Evolutionary conservation across 2,888 invertebrate genomes (phyloP), one percentile per base, ranked within the genome.

Genomic region (Lycaena phlaeas): DNA sequence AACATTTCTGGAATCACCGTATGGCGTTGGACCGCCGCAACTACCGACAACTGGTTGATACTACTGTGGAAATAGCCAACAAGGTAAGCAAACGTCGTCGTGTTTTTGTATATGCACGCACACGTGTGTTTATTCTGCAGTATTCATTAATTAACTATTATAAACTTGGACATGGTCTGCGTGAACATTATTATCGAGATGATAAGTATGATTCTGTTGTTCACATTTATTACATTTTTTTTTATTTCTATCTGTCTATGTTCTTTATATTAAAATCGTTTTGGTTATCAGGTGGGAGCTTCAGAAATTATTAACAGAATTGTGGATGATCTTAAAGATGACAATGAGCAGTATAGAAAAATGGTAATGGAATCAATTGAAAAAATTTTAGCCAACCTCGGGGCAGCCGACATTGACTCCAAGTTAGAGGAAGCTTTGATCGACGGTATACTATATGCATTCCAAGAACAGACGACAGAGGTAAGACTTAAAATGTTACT

Each of bases 341-440:
- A 99, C 76, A 98, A 98, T 68, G 99, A 99, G 73, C 97, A 98
- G 67, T 99, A 99, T 75, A 89, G 99, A 46, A 99, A 99, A 86
- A 99, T 99, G 99, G 99, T 99, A 2, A 99, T 99, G 97, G 99
- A 99, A 75, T 98, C 98, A 0, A 98, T 99, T 43, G 99, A 99
- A 69, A 98, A 98, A 79, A 97, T 98, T 43, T 95, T 98, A 89
- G 96, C 95, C 2, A 97, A 97, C 75, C 87, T 98, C 46, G 99
- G 99, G 11, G 97, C 98, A 0, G 96, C 97, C 0, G 99, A 99
- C 64, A 97, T 99, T 38, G 99, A 99, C 76, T 96, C 97, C 0
- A 89, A 98, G 29, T 85, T 99, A 2, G 99, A 99, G 71, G 99
- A 99, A 78, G 98, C 98, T 62, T 90, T 99, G 22, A 99, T 99